Percentiles rank a stretch among this genome's conserved stretches.
Conservation (phyloP, 2,113 vertebrate genomes). For the Ranitomeya imitator region DNA sequence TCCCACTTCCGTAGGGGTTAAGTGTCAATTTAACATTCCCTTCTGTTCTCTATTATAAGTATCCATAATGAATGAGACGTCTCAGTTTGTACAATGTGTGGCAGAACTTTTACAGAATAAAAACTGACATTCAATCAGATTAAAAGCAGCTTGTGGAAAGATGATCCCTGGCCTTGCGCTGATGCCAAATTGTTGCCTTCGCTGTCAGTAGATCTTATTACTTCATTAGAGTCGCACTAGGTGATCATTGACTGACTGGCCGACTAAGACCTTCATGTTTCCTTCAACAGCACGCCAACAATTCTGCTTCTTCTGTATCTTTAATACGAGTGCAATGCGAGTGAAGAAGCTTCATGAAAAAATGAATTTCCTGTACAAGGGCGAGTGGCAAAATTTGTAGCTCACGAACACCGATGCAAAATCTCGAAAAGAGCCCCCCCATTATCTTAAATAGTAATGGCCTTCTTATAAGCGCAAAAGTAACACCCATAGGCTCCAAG, state of each 20-base stretch:
- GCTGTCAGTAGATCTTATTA: conserved; percentile 31
- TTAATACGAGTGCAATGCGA: background rate
- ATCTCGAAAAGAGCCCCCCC: too few relatives aligned
- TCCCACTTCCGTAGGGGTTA: background rate
- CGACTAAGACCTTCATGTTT: background rate
- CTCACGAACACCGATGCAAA: too few relatives aligned
- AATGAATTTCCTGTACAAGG: too few relatives aligned
- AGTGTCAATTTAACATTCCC: conserved; percentile 17
- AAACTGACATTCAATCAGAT: conserved; percentile 19
- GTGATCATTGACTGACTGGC: background rate
- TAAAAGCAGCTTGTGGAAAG: conserved; percentile 24
- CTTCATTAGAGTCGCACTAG: background rate
- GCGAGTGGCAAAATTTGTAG: too few relatives aligned
- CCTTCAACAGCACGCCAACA: background rate
- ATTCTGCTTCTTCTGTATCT: background rate
- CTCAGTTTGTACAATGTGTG: conserved; percentile 2
- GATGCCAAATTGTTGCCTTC: conserved; percentile 17
- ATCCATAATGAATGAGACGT: conserved; percentile 18
- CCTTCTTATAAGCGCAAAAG: too few relatives aligned
- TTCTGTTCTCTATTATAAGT: background rate
- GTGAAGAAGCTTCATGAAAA: too few relatives aligned
- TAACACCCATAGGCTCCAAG: too few relatives aligned
- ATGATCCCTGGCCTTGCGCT: background rate
- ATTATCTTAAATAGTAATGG: too few relatives aligned
- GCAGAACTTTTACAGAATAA: background rate